Conservation (phyloP, 1,140 invertebrate genomes). For the Lordiphosa stackelbergi region DNA sequence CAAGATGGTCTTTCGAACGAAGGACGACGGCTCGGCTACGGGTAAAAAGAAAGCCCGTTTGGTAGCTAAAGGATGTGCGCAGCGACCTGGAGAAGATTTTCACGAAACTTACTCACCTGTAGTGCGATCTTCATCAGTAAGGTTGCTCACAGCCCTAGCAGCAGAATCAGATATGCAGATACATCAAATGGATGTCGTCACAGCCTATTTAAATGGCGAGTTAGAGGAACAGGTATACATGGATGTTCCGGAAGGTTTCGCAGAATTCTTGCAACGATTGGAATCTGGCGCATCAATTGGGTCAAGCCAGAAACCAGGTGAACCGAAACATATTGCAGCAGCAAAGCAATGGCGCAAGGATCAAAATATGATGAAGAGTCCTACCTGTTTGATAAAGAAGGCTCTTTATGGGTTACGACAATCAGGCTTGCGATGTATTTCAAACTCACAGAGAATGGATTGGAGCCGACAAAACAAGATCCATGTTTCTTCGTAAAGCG, state of each 20-base stretch:
- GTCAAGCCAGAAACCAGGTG: not conserved
- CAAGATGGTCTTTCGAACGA: not conserved
- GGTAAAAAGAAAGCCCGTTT: conserved; percentile 15
- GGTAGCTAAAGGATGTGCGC: conserved; percentile 12
- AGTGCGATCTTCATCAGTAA: conserved; percentile 14
- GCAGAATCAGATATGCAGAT: conserved; percentile 6
- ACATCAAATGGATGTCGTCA: conserved; percentile 23
- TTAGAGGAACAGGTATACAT: conserved; percentile 18
- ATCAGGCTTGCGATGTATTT: no score
- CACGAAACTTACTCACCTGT: conserved; percentile 11
- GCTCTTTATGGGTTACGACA: no score
- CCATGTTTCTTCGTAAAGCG: conserved; percentile 24
- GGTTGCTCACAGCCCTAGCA: conserved; percentile 12
- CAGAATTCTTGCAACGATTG: conserved; percentile 4
- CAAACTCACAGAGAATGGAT: conserved; percentile 22
- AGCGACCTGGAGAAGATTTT: conserved; percentile 17
- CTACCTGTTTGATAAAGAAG: no score
- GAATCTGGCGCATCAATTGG: not conserved
- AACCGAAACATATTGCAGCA: not conserved
- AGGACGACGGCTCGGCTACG: not conserved
- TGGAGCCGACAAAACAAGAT: conserved; percentile 24
- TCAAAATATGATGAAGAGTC: no score
- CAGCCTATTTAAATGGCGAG: conserved; percentile 23
- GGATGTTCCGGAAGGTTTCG: conserved; percentile 11
- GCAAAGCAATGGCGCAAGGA: not conserved